Evolutionary conservation across 2,888 invertebrate species (phyloP).

Genomic region (Callyntrura sp.): DNA sequence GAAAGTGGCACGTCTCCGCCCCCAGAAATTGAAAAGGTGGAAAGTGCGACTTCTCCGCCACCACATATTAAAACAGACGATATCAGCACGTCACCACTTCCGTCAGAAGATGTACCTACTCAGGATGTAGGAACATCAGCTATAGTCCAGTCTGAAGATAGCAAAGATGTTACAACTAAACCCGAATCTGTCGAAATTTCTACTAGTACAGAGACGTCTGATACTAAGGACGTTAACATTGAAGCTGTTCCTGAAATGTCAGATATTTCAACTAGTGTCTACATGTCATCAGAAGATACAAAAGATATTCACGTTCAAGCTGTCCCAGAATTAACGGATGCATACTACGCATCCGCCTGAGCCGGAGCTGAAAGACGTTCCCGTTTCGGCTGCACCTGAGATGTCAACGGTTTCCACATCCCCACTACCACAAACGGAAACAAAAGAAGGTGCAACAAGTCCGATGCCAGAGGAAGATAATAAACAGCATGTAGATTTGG

Average conservation of each 20-base stretch:
- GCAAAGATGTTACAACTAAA: conserved; percentile 40
- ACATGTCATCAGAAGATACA: background rate
- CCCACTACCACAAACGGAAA: conserved; percentile 13
- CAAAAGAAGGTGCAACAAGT: conserved; percentile 46
- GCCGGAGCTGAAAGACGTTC: conserved; percentile 44
- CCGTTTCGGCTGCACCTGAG: conserved; percentile 62
- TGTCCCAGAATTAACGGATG: conserved; percentile 50
- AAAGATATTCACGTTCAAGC: conserved; percentile 50
- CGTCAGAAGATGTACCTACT: background rate
- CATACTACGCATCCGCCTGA: conserved; percentile 11
- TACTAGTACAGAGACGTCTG: conserved; percentile 11
- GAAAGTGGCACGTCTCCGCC: conserved; percentile 39
- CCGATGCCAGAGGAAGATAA: conserved; percentile 3
- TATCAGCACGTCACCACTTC: too few species aligned
- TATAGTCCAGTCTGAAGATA: conserved; percentile 77
- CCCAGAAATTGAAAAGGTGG: too few species aligned
- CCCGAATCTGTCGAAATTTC: conserved; percentile 43
- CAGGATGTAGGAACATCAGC: conserved; percentile 85
- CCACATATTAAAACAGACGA: too few species aligned
- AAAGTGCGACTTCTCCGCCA: too few species aligned
- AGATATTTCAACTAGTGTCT: conserved; percentile 43
- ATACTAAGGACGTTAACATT: conserved; percentile 29
- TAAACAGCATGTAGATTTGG: too few species aligned
- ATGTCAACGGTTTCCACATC: conserved; percentile 50
- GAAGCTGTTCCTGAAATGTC: conserved; percentile 45